Evolutionary conservation across 1,140 invertebrate genomes (phyloP), one percentile per base, ranked within the genome.

Genomic region (Bathynomus jamesi): DNA sequence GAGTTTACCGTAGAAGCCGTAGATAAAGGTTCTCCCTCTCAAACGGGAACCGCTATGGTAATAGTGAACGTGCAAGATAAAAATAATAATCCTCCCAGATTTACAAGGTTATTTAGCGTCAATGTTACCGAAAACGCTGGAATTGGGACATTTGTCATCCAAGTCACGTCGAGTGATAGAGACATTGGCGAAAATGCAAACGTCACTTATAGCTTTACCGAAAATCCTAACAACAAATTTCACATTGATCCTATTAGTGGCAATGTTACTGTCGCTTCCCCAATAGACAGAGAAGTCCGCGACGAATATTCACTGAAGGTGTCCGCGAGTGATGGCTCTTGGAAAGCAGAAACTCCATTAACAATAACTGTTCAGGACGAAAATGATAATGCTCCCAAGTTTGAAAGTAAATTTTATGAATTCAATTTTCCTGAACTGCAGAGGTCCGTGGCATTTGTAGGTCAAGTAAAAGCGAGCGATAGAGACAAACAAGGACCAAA

Each of bases 121-220:
- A 96, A 96, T 80, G 93, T 99, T 0, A 96, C 94, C 0, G 96
- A 99, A 84, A 97, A 99, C 82, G 88, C 92, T 0, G 91, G 93
- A 75, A 87, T 96, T 60, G 95, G 93, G 3, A 90, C 92, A 1
- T 96, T 96, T 82, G 92, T 99, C 0, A 91, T 98, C 65, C 87
- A 87, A 80, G 91, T 98, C 0, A 96, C 94, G 3, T 95, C 92
- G 80, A 92, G 89, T 11, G 95, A 98, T 82, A 83, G 87, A 75
- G 96, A 98, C 81, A 87, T 91, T 46, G 92, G 90, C 0, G 84
- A 87, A 62, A 96, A 96, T 83, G 92, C 93, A 0, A 93, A 94
- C 81, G 93, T 91, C 2, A 90, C 90, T 0, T 95, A 95, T 78
- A 91, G 87, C 75, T 93, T 96, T 76, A 90, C 90, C 2, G 90